Conservation (phyloP, 2,113 vertebrate species). For the Nycticebus coucang region DNA sequence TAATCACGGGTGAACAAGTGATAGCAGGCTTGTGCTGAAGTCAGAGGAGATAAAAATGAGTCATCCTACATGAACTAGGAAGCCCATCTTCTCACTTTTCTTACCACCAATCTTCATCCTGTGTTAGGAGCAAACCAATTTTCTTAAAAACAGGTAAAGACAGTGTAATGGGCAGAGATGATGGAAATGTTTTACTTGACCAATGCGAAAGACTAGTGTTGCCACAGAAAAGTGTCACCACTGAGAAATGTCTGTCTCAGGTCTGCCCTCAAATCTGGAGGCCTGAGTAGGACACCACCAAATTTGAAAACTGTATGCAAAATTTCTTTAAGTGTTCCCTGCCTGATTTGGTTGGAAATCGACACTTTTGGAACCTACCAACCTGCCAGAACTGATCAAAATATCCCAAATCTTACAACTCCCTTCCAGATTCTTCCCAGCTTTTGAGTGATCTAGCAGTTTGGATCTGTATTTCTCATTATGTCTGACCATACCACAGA, state of each 20-base stretch:
- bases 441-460: constrained; percentile 52
- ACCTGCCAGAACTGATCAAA: constrained; percentile 70
- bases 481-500: constrained; percentile 42
- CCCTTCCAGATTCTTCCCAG: constrained; percentile 52
- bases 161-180: background rate
- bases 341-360: constrained; percentile 41
- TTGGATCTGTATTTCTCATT: constrained; percentile 61
- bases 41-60: background rate
- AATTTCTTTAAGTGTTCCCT: background rate
- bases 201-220: background rate
- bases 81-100: too few species aligned
- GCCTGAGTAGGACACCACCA: background rate
- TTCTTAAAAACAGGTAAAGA: background rate
- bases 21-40: background rate
- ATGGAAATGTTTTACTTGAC: background rate
- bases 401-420: constrained; percentile 61
- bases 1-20: background rate
- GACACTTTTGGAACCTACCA: constrained; percentile 56
- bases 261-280: background rate
- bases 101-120: background rate
- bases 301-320: background rate
- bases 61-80: background rate
- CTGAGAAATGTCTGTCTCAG: background rate
- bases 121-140: background rate
- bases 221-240: background rate